Evolutionary conservation across 2,797 vertebrate genomes (phyloP), one percentile per base, ranked within the genome.

Genomic region (Paedocypris micromegethes): DNA sequence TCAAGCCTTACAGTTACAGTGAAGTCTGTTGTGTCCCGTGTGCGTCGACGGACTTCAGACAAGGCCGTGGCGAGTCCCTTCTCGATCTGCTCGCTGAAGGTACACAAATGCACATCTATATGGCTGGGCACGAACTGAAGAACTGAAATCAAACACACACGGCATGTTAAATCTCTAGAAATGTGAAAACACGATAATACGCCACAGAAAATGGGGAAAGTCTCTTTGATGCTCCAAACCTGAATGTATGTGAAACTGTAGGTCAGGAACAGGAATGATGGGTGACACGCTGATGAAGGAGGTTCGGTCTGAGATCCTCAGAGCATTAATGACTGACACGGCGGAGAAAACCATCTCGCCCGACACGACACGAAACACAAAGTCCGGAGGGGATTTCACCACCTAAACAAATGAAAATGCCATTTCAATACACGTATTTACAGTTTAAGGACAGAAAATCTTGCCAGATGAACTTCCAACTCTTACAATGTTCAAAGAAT

Each of bases 101-200:
- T 96, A 79, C 97, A 99, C 77, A 91, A 85, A 0, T 92, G 86
- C 42, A 93, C 83, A 7, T 98, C 94, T 54, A 95, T 75, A 0
- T 91, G 90, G 23, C 77, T 83, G 9, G 97, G 97, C 74, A 99
- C 94, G 83, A 99, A 99, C 90, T 98, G 96, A 75, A 99, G 90
- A 55, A 98, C 97, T 99, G 86, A 56, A 68, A 9, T 69, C 6
- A 4, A 46, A 50, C 59, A 58, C 8, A 53, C 38, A 60, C 3
- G 6, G 48, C 8, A 2, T 41, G 6, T 6, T 43, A 6, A n/a
- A 50, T 3, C 39, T 9, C 4, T 49, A 40, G 38, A 61, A n/a
- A 23, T 66, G 37, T 4, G 39, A 50, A 43, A 54, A 64, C 23
- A 46, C 51, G 23, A 51, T 51, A 9, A 68, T 39, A 53, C 3